Percentiles rank a stretch among this genome's conserved stretches.
Evolutionary conservation across 2,888 invertebrate species (phyloP).

Genomic region (Dryococelus australis): DNA sequence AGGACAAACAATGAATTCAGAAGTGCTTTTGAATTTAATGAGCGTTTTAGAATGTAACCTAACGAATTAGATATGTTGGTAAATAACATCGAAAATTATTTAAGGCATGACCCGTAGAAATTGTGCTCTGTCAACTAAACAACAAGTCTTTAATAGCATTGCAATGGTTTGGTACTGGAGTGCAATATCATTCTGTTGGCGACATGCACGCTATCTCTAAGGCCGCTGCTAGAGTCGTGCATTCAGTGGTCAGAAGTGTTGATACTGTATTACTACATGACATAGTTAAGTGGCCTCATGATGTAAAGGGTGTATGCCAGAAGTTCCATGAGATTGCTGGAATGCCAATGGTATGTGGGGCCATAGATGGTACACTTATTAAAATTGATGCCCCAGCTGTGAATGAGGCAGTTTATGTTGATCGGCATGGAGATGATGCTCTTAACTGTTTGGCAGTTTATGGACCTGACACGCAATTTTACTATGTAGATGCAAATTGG

Average conservation of each 20-base stretch:
- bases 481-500: background rate
- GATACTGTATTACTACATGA: background rate
- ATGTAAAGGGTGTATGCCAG: background rate
- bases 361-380: background rate
- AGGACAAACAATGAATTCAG: too few species aligned
- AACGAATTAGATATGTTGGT: too few species aligned
- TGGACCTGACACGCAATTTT: background rate
- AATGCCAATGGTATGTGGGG: background rate
- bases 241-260: background rate
- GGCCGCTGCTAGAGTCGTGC: background rate
- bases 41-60: too few species aligned
- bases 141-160: too few species aligned
- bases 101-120: too few species aligned
- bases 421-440: background rate
- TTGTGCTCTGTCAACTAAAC: background rate
- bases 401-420: constrained; percentile 3
- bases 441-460: background rate
- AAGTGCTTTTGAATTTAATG: too few species aligned
- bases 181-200: background rate
- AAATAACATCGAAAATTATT: too few species aligned
- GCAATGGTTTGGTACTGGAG: constrained; percentile 16
- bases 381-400: background rate
- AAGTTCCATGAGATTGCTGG: background rate
- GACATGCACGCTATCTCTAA: background rate
- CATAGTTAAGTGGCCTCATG: background rate